Percentiles rank a stretch among this genome's conserved stretches.
Evolutionary conservation across 2,797 vertebrate genomes (phyloP).

Genomic region (Carcharodon carcharias): DNA sequence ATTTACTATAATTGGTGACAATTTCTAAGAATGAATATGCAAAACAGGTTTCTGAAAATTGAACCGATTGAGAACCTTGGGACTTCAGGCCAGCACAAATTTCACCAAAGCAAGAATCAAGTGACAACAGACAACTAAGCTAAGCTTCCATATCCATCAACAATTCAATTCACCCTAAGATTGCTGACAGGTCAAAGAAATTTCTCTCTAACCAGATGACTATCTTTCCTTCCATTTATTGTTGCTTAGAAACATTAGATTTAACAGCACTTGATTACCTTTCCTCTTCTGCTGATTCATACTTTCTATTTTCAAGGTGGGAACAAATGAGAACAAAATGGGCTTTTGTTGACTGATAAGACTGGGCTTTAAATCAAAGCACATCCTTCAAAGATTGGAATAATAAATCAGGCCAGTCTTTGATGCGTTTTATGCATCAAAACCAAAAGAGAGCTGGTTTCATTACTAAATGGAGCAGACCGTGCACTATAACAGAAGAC

Average conservation of each 20-base stretch:
- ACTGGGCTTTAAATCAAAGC: not conserved
- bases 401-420: not conserved
- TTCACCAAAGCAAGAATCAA: not conserved
- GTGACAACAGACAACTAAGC: not conserved
- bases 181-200: not conserved
- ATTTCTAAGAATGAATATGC: not conserved
- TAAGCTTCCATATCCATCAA: not conserved
- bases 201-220: not conserved
- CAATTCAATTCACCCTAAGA: not conserved
- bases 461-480: not conserved
- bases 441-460: not conserved
- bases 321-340: not conserved
- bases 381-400: not conserved
- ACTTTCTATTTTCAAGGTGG: not conserved
- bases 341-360: not conserved
- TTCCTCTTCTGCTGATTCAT: not conserved
- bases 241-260: not conserved
- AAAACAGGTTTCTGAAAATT: not conserved
- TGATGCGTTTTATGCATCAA: not conserved
- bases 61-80: not conserved
- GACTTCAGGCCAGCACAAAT: not conserved
- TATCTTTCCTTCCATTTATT: not conserved
- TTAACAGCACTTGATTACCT: not conserved
- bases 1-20: not conserved
- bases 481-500: not conserved